A percentile compares a stretch with the other conserved stretches of the same genome.
These are phyloP conservation scores for Lampris incognitus DNA, from an alignment of 2,113 vertebrate species.

Conservation along the genomic window DNA sequence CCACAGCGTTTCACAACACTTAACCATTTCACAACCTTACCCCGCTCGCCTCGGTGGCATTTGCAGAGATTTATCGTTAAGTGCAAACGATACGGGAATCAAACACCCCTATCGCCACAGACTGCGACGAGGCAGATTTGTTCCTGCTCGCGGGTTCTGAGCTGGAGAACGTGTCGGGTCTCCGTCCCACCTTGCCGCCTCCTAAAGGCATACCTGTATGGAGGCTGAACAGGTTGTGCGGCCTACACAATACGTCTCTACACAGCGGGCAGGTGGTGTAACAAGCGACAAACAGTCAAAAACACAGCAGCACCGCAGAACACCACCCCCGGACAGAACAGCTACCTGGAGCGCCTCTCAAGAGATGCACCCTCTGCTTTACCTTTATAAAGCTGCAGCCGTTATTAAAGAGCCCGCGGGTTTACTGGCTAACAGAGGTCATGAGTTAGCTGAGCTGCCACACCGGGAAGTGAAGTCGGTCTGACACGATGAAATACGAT, in stretches of 20 bases:
- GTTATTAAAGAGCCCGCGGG: too few species aligned
- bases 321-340: too few species aligned
- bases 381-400: too few species aligned
- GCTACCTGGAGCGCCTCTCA: too few species aligned
- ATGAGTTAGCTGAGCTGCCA: slow-evolving; percentile 1
- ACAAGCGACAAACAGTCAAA: slow-evolving; percentile 9
- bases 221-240: slow-evolving; percentile 74
- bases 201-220: slow-evolving; percentile 50
- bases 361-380: too few species aligned
- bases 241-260: slow-evolving; percentile 49
- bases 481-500: not conserved
- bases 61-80: not conserved
- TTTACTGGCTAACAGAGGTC: not conserved
- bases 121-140: slow-evolving; percentile 11
- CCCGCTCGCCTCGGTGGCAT: not conserved
- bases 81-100: not conserved
- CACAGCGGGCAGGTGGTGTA: not conserved
- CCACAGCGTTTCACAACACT: not conserved
- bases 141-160: slow-evolving; percentile 19
- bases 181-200: not conserved
- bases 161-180: slow-evolving; percentile 11
- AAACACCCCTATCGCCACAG: not conserved
- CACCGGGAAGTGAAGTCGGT: not conserved
- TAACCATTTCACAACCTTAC: not conserved
- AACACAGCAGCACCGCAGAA: not conserved